phyloP scores from a whole-genome alignment of 2,888 invertebrate species.

The Merodon equestris region DNA sequence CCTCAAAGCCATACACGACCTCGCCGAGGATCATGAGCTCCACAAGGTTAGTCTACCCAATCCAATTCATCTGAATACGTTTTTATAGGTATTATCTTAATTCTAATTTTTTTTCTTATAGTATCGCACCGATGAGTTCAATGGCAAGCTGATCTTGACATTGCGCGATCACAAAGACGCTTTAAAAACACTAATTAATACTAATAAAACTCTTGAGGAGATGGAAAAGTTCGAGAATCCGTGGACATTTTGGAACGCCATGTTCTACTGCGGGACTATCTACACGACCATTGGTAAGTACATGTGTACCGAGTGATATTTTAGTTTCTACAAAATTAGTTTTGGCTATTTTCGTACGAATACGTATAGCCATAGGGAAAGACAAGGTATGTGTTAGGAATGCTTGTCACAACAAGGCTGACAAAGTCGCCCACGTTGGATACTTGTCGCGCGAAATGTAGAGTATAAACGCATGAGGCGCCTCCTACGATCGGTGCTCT shows the following conservation, averaged over 20 bases:
- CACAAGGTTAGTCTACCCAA: conserved; percentile 73
- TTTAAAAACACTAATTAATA: conserved; percentile 72
- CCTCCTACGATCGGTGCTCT: no score
- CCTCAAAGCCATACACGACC: conserved; percentile 72
- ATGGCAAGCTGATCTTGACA: conserved; percentile 79
- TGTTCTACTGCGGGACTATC: conserved; percentile 92
- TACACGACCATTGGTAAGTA: conserved; percentile 92
- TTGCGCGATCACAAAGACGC: conserved; percentile 82
- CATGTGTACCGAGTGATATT: background rate
- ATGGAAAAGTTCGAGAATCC: conserved; percentile 78
- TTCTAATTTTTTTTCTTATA: conserved; percentile 31
- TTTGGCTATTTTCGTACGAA: no score
- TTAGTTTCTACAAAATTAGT: no score
- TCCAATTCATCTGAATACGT: no score
- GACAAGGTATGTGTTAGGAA: no score
- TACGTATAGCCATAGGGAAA: no score
- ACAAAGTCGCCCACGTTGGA: background rate
- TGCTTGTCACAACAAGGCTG: no score
- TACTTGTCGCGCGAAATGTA: no score
- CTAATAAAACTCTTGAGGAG: conserved; percentile 71
- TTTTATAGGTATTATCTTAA: background rate
- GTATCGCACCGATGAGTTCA: conserved; percentile 78
- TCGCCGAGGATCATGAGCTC: conserved; percentile 77
- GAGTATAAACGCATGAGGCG: no score
- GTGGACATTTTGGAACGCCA: conserved; percentile 92